phyloP scores from a whole-genome alignment of 1,140 invertebrate species.

The Delia radicum region DNA sequence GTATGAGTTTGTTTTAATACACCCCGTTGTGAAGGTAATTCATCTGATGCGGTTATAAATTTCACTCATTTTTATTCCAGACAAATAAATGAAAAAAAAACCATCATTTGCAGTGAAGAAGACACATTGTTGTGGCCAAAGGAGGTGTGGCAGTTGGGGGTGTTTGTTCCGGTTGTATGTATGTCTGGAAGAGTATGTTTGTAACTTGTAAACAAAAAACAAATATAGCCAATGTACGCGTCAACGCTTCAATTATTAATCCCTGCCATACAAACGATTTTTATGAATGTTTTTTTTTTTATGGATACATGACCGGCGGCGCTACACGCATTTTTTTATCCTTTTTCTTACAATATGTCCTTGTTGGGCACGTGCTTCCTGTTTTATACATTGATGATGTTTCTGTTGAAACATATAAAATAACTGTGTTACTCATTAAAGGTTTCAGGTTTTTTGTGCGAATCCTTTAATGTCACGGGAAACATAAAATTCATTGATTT shows the following conservation, averaged over 20 bases:
- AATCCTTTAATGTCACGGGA: conserved; percentile 20
- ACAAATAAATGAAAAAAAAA: not conserved
- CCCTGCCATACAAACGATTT: not conserved
- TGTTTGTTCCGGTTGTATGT: not conserved
- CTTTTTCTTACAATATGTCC: conserved; percentile 22
- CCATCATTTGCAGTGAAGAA: conserved; percentile 52
- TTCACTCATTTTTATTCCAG: conserved; percentile 39
- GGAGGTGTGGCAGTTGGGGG: not conserved
- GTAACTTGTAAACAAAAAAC: conserved; percentile 5
- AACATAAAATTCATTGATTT: not conserved
- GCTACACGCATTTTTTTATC: not conserved
- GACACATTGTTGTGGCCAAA: conserved; percentile 18
- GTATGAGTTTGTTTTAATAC: not conserved
- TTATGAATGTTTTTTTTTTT: too few species aligned
- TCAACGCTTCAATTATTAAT: conserved; percentile 20
- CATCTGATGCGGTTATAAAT: conserved; percentile 52
- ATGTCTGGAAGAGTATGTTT: too few species aligned
- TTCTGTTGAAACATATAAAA: not conserved
- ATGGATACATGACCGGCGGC: not conserved
- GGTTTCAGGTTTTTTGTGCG: not conserved
- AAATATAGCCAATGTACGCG: conserved; percentile 22
- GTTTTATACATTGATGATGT: not conserved
- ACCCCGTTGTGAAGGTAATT: conserved; percentile 37
- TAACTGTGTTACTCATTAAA: conserved; percentile 18
- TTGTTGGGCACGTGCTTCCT: conserved; percentile 23